phyloP scores from a whole-genome alignment of 1,140 invertebrate species.

The Rhagoletis zephyria region DNA sequence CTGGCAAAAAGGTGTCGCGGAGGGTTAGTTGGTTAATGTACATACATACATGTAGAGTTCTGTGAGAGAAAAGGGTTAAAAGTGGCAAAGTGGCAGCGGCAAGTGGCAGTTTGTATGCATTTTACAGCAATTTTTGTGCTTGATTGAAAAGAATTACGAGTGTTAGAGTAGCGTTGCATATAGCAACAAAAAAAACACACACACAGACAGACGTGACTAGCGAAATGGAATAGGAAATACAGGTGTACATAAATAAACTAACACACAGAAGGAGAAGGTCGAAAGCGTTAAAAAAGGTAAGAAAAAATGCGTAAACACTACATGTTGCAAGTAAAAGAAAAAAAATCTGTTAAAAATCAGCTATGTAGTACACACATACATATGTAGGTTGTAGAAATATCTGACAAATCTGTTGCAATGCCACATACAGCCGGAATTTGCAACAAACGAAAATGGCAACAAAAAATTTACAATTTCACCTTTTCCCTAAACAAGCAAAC shows the following conservation, averaged over 20 bases:
- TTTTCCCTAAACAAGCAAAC: background rate
- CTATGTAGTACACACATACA: no score
- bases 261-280: background rate
- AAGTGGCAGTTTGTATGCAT: constrained; percentile 44
- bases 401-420: constrained; percentile 23
- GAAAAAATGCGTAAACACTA: background rate
- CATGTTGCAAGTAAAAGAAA: background rate
- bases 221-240: background rate
- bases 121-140: constrained; percentile 42
- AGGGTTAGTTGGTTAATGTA: background rate
- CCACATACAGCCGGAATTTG: background rate
- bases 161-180: background rate
- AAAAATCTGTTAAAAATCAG: background rate
- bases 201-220: background rate
- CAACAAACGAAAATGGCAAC: background rate
- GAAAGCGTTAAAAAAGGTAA: no score
- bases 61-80: background rate
- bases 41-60: background rate
- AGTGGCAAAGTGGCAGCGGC: background rate
- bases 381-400: background rate
- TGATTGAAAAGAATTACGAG: constrained; percentile 44
- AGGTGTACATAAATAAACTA: background rate
- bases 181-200: background rate
- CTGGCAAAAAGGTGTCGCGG: background rate
- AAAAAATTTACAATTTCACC: background rate